Percentiles rank a stretch among this genome's conserved stretches.
phyloP scores from a whole-genome alignment of 2,797 vertebrate species.

The Megaceryle alcyon region DNA sequence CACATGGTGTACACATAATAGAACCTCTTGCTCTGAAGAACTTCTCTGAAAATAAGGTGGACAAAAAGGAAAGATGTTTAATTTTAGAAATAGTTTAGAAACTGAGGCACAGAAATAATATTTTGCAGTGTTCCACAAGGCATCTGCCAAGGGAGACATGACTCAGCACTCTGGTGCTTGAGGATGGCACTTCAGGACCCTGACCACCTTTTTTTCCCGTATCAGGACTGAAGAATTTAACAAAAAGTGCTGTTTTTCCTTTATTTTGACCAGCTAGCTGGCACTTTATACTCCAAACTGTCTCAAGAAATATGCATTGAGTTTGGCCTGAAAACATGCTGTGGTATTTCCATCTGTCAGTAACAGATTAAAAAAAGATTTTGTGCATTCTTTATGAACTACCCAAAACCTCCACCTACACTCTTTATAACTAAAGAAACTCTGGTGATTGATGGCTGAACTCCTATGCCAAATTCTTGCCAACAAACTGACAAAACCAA shows the following conservation, averaged over 20 bases:
- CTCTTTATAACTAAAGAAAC: slow-evolving; percentile 41
- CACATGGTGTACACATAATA: fast-evolving
- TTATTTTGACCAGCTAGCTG: not conserved
- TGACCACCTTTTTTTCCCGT: not conserved
- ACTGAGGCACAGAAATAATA: not conserved
- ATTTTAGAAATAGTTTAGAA: not conserved
- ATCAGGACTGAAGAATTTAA: not conserved
- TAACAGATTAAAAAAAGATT: slow-evolving; percentile 45
- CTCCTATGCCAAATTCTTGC: slow-evolving; percentile 24
- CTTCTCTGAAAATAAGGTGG: not conserved
- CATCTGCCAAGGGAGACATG: not conserved
- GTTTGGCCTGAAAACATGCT: not conserved
- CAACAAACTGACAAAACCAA: not conserved
- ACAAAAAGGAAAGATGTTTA: not conserved
- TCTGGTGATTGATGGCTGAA: not conserved
- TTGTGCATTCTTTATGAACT: slow-evolving; percentile 26
- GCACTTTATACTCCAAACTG: not conserved
- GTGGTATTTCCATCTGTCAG: slow-evolving; percentile 62
- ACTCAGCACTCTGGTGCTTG: fast-evolving
- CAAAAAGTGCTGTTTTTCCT: not conserved
- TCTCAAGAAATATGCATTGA: not conserved
- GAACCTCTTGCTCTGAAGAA: not conserved
- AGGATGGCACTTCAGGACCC: not conserved
- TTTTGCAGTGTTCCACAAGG: not conserved
- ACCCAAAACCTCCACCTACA: slow-evolving; percentile 23